A percentile compares a stretch with the other conserved stretches of the same genome.
These are phyloP conservation scores for Epinephelus malabaricus DNA, from an alignment of 2,797 vertebrate genomes.

Conservation along the genomic window DNA sequence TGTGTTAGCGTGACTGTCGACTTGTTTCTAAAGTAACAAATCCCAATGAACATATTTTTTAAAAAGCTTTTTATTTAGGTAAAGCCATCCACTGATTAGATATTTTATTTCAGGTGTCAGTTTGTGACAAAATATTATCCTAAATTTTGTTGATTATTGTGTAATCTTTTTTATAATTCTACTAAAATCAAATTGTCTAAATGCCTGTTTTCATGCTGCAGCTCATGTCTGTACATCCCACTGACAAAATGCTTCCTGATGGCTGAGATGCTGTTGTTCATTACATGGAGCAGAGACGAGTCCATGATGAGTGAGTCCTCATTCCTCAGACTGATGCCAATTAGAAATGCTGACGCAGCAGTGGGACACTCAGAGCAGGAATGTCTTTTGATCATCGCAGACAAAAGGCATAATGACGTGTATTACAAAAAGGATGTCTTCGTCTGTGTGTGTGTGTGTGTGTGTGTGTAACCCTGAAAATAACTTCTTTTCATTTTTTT, in stretches of 20 bases:
- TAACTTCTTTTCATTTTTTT: no score
- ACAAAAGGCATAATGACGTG: constrained; percentile 65
- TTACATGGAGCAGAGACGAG: constrained; percentile 18
- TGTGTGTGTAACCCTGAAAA: neutral
- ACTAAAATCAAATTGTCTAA: neutral
- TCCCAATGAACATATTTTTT: no score
- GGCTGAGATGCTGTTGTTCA: constrained; percentile 11
- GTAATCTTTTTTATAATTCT: no score
- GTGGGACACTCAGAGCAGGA: constrained; percentile 39
- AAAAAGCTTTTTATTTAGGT: no score
- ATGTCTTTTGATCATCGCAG: constrained; percentile 68
- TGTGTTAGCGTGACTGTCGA: no score
- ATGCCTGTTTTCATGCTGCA: neutral
- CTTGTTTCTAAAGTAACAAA: no score
- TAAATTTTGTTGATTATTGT: neutral
- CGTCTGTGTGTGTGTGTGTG: neutral
- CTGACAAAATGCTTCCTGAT: constrained; percentile 6
- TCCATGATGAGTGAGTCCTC: constrained; percentile 32
- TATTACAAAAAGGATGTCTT: constrained; percentile 46
- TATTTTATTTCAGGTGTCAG: no score
- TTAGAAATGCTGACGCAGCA: constrained; percentile 68
- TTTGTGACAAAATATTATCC: neutral
- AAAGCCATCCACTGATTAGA: no score
- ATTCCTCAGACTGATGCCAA: constrained; percentile 60
- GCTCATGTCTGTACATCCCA: neutral